phyloP scores from a whole-genome alignment of 23 tunicate species.

The Trididemnum nubilum region DNA sequence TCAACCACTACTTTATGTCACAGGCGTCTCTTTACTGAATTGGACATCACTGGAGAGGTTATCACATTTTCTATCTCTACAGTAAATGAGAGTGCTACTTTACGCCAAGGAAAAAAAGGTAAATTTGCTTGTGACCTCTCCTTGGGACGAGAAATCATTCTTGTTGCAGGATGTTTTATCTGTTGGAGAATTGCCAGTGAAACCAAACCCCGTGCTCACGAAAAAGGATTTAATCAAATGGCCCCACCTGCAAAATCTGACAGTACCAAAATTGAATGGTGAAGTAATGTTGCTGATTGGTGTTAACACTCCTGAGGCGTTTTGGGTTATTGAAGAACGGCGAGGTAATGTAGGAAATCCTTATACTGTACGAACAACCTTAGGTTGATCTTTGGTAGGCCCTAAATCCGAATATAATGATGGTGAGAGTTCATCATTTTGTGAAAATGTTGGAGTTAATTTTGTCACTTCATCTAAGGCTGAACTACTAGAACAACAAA shows the following conservation, averaged over 20 bases:
- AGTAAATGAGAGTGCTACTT: background rate
- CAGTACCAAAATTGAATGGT: background rate
- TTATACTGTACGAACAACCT: background rate
- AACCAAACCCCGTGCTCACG: background rate
- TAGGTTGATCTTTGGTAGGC: background rate
- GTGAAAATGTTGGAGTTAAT: background rate
- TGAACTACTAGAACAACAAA: background rate
- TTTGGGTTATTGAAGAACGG: constrained; percentile 6
- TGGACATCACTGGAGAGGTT: background rate
- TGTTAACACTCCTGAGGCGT: background rate
- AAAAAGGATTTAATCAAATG: background rate
- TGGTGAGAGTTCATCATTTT: background rate
- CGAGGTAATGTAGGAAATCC: background rate
- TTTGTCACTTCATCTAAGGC: background rate
- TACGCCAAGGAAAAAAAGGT: background rate
- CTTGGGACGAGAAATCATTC: background rate
- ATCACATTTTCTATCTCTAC: background rate
- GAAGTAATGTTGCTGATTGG: constrained; percentile 12
- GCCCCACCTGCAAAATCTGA: background rate
- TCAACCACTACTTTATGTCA: constrained; percentile 28
- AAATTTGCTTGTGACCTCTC: background rate
- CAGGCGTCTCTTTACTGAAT: background rate
- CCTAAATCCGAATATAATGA: background rate
- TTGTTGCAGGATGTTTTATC: too few species aligned
- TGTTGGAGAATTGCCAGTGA: background rate